Evolutionary conservation across 35 echinoderm and acorn worm genomes (phyloP).

Genomic region (Stichopus chloronotus): DNA sequence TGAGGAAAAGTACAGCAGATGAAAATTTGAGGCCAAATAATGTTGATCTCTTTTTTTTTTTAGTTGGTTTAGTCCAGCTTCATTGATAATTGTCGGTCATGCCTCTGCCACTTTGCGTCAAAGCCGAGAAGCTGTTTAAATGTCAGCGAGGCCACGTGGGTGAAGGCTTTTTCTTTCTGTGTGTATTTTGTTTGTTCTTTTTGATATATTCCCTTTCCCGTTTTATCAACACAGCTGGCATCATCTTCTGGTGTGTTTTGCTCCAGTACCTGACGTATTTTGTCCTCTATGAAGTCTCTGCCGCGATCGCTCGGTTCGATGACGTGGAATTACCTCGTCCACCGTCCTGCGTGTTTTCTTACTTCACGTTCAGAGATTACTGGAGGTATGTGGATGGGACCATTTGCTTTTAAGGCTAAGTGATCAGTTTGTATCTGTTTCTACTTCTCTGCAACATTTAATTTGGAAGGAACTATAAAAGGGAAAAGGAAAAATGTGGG

Average conservation of each 20-base stretch:
- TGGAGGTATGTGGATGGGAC: constrained; percentile 13
- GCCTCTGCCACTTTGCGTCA: too few relatives aligned
- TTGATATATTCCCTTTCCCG: background rate
- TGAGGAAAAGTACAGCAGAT: too few relatives aligned
- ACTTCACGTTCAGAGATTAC: constrained; percentile 32
- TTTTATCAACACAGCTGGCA: background rate
- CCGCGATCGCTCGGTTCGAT: constrained; percentile 9
- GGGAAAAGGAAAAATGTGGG: too few relatives aligned
- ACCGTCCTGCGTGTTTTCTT: constrained; percentile 17
- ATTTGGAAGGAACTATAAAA: too few relatives aligned
- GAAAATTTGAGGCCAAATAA: too few relatives aligned
- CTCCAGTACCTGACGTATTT: constrained; percentile 17
- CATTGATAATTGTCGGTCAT: too few relatives aligned
- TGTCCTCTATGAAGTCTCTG: background rate
- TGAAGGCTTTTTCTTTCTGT: background rate
- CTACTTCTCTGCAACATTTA: too few relatives aligned
- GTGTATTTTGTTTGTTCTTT: background rate
- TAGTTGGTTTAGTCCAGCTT: too few relatives aligned
- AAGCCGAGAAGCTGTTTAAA: background rate
- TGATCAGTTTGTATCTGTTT: too few relatives aligned
- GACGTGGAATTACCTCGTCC: constrained; percentile 4
- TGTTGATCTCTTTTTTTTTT: too few relatives aligned
- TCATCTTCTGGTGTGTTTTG: constrained; percentile 34
- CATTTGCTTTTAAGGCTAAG: too few relatives aligned
- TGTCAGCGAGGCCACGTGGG: background rate